Evolutionary conservation across 2,797 vertebrate genomes (phyloP), one percentile per base, ranked within the genome.

Genomic region (Gadopsis marmoratus): DNA sequence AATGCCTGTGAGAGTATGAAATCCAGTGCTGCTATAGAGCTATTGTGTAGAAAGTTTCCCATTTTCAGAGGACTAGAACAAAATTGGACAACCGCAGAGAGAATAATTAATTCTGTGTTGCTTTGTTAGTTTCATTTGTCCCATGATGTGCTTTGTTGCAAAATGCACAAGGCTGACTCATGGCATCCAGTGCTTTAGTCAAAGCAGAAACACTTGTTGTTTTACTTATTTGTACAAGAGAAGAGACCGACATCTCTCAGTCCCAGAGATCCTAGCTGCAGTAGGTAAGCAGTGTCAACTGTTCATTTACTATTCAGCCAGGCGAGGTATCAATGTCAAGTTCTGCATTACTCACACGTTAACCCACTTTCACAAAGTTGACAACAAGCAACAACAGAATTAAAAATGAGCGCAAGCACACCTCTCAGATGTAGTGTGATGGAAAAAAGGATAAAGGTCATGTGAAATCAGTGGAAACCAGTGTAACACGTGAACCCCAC

Each of bases 81-180:
- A 43, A 65, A 69, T 14, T 50, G 17, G 51, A 59, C 69, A 73
- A 64, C 54, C 41, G 21, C 51, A 51, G 60, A n/a, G 16, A 72
- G 73, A 53, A 50, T 69, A 54, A 74, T 79, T 11, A 43, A 59
- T 39, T 79, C 5, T 53, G 26, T 56, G 12, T 72, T 75, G 60
- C 74, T 76, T 79, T 85, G 69, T 71, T 71, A 55, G 72, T 81
- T 69, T 26, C 2, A 7, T 80, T 48, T 35, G 69, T 82, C 37
- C 33, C 63, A 45, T 59, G 71, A 26, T 51, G 29, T 14, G 4
- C 8, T 74, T 53, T 68, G 35, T 23, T 83, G 61, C 61, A 58
- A 63, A 70, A 54, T 69, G 16, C 60, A 59, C 37, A 71, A 66
- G 21, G 19, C 41, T 77, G 68, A 70, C 54, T 79, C 23, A 21